Conservation (phyloP, 35 echinoderm and acorn worm species). For the Holothuria glaberrima region DNA sequence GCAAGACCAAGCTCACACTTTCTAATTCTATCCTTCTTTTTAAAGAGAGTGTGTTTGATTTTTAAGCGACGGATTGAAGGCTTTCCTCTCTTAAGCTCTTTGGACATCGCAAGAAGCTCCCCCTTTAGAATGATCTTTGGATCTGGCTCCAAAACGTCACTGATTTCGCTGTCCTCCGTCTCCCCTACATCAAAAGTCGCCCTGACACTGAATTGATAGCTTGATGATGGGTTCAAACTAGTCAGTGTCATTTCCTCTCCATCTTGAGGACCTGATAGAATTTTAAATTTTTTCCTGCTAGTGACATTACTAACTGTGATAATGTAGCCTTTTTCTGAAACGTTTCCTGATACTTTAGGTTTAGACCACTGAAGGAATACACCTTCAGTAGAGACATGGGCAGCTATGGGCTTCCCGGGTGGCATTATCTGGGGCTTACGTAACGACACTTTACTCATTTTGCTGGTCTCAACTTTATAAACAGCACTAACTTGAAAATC, state of each 20-base stretch:
- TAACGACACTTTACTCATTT: neutral
- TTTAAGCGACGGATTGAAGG: constrained; percentile 10
- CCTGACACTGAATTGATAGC: constrained; percentile 14
- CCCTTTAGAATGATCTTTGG: constrained; percentile 45
- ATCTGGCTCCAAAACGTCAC: constrained; percentile 16
- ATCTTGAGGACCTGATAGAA: neutral
- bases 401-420: constrained; percentile 13
- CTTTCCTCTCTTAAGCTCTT: neutral
- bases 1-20: constrained; percentile 40
- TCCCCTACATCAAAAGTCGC: constrained; percentile 23
- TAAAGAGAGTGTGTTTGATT: neutral
- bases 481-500: constrained; percentile 12
- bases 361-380: neutral
- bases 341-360: neutral
- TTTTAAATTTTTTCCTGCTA: neutral
- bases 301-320: neutral
- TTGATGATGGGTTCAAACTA: constrained; percentile 11
- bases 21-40: constrained; percentile 27
- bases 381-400: neutral
- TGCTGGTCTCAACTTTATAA: constrained; percentile 7
- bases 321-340: neutral
- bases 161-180: constrained; percentile 31
- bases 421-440: neutral
- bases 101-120: constrained; percentile 14
- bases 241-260: constrained; percentile 32